Evolutionary conservation across 2,113 vertebrate species (phyloP).

Genomic region (Oryctolagus cuniculus): DNA sequence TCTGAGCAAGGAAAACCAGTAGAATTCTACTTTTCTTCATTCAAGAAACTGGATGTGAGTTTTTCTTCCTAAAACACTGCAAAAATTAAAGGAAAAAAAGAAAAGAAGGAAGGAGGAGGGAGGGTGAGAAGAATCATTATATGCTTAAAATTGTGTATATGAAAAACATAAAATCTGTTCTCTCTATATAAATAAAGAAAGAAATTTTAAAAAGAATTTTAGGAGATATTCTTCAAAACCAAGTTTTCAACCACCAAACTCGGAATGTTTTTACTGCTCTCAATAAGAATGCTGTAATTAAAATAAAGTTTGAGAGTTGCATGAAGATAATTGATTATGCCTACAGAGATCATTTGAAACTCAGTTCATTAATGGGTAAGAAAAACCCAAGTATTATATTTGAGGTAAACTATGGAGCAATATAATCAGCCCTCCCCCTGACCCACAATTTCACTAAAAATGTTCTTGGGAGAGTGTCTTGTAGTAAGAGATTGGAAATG

Average conservation of each 20-base stretch:
- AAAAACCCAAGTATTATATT: not conserved
- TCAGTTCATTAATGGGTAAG: not conserved
- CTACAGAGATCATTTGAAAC: not conserved
- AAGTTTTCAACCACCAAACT: not conserved
- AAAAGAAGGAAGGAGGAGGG: too few relatives aligned
- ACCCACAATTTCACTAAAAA: not conserved
- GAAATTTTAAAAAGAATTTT: not conserved
- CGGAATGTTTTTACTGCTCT: not conserved
- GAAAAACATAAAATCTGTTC: too few relatives aligned
- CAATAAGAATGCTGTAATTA: not conserved
- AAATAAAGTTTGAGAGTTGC: constrained; percentile 32
- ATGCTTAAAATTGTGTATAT: too few relatives aligned
- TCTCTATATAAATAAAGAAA: too few relatives aligned
- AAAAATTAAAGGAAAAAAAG: too few relatives aligned
- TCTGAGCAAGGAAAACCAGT: not conserved
- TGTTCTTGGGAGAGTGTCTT: not conserved
- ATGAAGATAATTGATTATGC: not conserved
- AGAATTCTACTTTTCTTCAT: not conserved
- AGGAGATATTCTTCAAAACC: not conserved
- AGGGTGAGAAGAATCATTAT: too few relatives aligned
- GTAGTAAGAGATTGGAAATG: not conserved
- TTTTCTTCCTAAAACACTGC: not conserved
- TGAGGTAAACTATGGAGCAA: constrained; percentile 27
- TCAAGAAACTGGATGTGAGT: not conserved
- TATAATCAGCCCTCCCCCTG: not conserved